A percentile compares a stretch with the other conserved stretches of the same genome.
These are phyloP conservation scores for Melitaea cinxia DNA, from an alignment of 1,140 invertebrate genomes.

Conservation along the genomic window DNA sequence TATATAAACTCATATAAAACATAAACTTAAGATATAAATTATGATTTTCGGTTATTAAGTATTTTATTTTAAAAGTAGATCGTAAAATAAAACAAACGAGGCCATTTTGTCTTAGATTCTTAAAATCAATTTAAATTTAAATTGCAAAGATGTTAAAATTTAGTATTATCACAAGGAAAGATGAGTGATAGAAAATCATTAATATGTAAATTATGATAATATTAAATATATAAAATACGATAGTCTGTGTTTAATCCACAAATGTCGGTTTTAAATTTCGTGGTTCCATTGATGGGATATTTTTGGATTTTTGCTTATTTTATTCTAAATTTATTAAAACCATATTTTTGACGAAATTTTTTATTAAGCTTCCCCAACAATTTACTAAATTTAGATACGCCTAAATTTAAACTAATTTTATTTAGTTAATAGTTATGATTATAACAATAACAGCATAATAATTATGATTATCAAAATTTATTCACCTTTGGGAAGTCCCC, in stretches of 20 bases:
- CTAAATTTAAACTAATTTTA: no score
- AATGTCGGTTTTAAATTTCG: not conserved
- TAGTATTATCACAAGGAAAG: not conserved
- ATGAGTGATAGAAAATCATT: not conserved
- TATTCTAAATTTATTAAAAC: not conserved
- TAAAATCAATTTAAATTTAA: not conserved
- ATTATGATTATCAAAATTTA: no score
- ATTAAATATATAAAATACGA: not conserved
- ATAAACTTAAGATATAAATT: not conserved
- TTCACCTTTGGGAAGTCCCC: no score
- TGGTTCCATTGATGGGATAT: no score
- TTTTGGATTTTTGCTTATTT: not conserved
- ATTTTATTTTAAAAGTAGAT: slow-evolving; percentile 2
- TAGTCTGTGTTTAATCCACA: no score
- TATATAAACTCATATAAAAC: not conserved
- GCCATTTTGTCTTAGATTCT: not conserved
- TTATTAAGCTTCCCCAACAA: slow-evolving; percentile 3
- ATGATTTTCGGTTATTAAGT: not conserved
- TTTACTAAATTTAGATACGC: no score
- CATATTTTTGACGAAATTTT: not conserved
- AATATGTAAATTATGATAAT: slow-evolving; percentile 4
- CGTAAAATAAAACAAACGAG: slow-evolving; percentile 1
- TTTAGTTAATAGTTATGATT: no score
- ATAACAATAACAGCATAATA: no score
- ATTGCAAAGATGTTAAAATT: slow-evolving; percentile 3